Evolutionary conservation across 2,888 invertebrate genomes (phyloP).

Genomic region (Cataglyphis altisquamis): DNA sequence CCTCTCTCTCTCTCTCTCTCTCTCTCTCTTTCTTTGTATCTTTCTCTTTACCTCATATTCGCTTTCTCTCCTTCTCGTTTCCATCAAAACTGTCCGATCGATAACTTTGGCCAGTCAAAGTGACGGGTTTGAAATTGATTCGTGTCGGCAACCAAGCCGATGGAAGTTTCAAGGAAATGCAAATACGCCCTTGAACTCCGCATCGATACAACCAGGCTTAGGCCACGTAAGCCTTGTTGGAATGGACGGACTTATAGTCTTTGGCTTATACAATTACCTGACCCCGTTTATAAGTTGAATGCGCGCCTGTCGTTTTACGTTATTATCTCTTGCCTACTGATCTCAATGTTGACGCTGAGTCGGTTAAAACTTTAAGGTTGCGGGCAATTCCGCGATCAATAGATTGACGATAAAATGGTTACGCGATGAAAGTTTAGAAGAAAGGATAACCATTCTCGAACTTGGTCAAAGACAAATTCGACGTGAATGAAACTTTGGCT

Average conservation of each 20-base stretch:
- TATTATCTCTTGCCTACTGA: slow-evolving; percentile 44
- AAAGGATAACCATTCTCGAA: background rate
- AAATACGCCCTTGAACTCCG: slow-evolving; percentile 64
- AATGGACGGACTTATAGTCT: slow-evolving; percentile 42
- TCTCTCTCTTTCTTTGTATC: background rate
- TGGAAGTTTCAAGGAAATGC: slow-evolving; percentile 55
- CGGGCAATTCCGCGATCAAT: background rate
- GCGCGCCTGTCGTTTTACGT: slow-evolving; percentile 17
- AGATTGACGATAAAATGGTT: slow-evolving; percentile 23
- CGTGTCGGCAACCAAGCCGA: slow-evolving; percentile 22
- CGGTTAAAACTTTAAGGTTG: slow-evolving; percentile 30
- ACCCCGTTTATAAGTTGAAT: slow-evolving; percentile 32
- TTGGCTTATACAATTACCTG: slow-evolving; percentile 18
- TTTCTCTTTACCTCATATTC: slow-evolving; percentile 8
- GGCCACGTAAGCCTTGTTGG: slow-evolving; percentile 62
- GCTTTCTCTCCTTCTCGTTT: slow-evolving; percentile 17
- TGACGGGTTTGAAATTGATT: slow-evolving; percentile 57
- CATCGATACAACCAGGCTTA: slow-evolving; percentile 40
- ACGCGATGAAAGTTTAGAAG: slow-evolving; percentile 29
- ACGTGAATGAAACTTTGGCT: slow-evolving; percentile 8
- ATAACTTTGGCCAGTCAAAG: slow-evolving; percentile 40
- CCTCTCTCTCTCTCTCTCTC: background rate
- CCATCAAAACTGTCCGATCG: slow-evolving; percentile 34
- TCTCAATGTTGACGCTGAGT: slow-evolving; percentile 42
- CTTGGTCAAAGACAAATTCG: slow-evolving; percentile 15